A percentile compares a stretch with the other conserved stretches of the same genome.
phyloP scores from a whole-genome alignment of 1,140 invertebrate species.

The Zelostemma sp. region DNA sequence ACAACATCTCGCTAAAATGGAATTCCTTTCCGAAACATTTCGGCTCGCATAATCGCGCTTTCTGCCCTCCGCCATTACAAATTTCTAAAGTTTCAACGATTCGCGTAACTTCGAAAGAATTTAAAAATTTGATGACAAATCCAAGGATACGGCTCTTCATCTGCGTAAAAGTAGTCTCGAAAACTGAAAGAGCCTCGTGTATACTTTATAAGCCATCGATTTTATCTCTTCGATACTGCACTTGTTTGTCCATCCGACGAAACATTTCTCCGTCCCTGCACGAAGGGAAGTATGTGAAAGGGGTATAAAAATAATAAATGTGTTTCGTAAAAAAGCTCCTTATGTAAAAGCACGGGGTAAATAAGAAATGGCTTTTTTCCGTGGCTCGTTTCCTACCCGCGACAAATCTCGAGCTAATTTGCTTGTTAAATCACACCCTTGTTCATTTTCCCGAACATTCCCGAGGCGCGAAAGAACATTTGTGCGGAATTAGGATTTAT shows the following conservation, averaged over 20 bases:
- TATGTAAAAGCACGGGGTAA: background rate
- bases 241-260: background rate
- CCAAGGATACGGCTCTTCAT: too few species aligned
- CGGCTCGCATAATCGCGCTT: too few species aligned
- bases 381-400: background rate
- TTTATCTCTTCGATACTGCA: background rate
- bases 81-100: too few species aligned
- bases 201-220: conserved; percentile 4
- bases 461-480: background rate
- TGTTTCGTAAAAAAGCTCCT: background rate
- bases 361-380: background rate
- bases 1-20: too few species aligned
- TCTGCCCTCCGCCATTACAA: too few species aligned
- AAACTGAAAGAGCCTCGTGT: conserved; percentile 4
- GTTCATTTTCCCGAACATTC: background rate
- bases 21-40: too few species aligned
- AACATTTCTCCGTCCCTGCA: background rate
- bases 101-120: too few species aligned
- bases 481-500: background rate
- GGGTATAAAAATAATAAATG: background rate
- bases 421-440: background rate
- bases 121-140: too few species aligned
- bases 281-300: background rate
- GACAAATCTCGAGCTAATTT: background rate
- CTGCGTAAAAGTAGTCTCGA: too few species aligned